phyloP scores from a whole-genome alignment of 2,113 vertebrate genomes.

The Salvelinus sp. region DNA sequence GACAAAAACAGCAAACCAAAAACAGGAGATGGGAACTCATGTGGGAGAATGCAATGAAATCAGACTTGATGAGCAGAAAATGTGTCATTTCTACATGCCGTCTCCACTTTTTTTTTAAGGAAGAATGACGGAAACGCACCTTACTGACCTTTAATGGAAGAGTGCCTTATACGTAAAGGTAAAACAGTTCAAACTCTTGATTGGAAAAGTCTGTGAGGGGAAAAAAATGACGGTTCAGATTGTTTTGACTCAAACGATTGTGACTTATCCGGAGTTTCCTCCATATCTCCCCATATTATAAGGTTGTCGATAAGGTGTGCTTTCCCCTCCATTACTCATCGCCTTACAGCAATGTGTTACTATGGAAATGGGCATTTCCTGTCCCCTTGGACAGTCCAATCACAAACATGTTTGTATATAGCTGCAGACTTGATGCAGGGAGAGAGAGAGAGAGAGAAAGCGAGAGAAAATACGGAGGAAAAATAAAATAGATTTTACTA shows the following conservation, averaged over 20 bases:
- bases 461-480: slow-evolving; percentile 45
- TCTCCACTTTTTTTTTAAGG: neutral
- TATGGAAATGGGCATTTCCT: slow-evolving; percentile 73
- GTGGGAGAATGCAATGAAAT: slow-evolving; percentile 37
- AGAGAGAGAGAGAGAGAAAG: slow-evolving; percentile 51
- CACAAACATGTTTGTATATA: slow-evolving; percentile 65
- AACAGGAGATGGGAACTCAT: slow-evolving; percentile 42
- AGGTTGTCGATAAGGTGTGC: slow-evolving; percentile 46
- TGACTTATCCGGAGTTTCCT: slow-evolving; percentile 22
- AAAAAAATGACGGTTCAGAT: slow-evolving; percentile 19
- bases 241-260: neutral
- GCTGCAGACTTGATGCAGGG: slow-evolving; percentile 55
- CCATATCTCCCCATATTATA: slow-evolving; percentile 54
- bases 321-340: slow-evolving; percentile 47
- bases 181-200: slow-evolving; percentile 30
- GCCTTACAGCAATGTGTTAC: slow-evolving; percentile 67
- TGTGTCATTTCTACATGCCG: neutral
- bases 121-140: slow-evolving; percentile 23
- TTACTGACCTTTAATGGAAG: slow-evolving; percentile 46
- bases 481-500: slow-evolving; percentile 53
- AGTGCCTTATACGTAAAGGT: slow-evolving; percentile 58
- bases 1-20: slow-evolving; percentile 48
- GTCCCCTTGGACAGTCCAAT: slow-evolving; percentile 60
- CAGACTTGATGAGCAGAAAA: slow-evolving; percentile 24
- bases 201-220: slow-evolving; percentile 26